Evolutionary conservation across 1,140 invertebrate genomes (phyloP), one percentile per base, ranked within the genome.

Genomic region (Drosophila insularis): DNA sequence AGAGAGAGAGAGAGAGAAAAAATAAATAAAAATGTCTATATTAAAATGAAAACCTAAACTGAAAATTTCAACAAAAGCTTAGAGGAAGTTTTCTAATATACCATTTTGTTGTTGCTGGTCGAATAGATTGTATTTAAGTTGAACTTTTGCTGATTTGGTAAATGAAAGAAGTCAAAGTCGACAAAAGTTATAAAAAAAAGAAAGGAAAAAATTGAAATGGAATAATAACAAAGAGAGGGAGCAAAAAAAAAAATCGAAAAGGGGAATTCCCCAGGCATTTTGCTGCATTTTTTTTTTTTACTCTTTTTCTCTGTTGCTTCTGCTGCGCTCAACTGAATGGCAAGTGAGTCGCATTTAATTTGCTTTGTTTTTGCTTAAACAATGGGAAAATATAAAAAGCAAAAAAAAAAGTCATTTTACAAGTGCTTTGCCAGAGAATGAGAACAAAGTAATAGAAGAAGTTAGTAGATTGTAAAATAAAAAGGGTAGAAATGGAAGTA

Each of bases 281-380:
- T 40, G 8, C 27, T 35, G 55, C 55, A 35, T 60, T 71, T 62
- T 54, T 68, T 61, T 39, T 61, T 68, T n/a, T n/a, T n/a, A n/a
- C n/a, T 23, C 21, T 43, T 39, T 8, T 19, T 43, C 68, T 78
- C 61, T 68, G 67, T 68, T 78, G 69, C 74, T 71, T 37, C 63
- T 66, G 71, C 58, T 68, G 63, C 82, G 81, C 86, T 90, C 81
- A 90, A 90, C 81, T 90, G 81, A 77, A 69, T 74, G 77, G 77
- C 81, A 90, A 90, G 81, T 90, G 82, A 90, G 84, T 90, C 87
- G 87, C 77, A 80, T 86, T 90, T 90, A 90, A 90, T 90, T 87
- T 73, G 81, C 78, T 53, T 90, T 90, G 86, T 90, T 87, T 82
- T 65, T 71, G 31, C 65, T 14, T 75, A 67, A 89, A 90, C 81